These are phyloP conservation scores for Tragulus kanchil DNA, from an alignment of 2,113 vertebrate genomes.

Conservation along the genomic window DNA sequence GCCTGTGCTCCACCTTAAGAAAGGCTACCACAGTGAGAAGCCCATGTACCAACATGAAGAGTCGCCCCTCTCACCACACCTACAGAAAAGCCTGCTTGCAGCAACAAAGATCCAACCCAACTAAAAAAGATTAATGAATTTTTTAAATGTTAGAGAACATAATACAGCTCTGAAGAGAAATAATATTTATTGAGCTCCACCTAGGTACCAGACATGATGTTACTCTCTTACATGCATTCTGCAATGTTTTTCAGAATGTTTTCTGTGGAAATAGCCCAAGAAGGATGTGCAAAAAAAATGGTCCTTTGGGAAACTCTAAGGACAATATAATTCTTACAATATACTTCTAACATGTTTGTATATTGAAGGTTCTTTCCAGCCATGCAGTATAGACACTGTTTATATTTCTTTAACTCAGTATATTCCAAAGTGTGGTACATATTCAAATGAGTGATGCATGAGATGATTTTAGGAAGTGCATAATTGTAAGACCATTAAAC, in stretches of 20 bases:
- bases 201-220: not conserved
- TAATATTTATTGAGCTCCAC: slow-evolving; percentile 6
- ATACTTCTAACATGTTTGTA: not conserved
- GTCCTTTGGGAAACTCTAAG: slow-evolving; percentile 6
- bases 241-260: slow-evolving; percentile 8
- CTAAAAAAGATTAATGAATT: not conserved
- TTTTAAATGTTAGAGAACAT: not conserved
- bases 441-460: not conserved
- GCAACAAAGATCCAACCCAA: not conserved
- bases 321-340: not conserved
- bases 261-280: not conserved
- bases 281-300: not conserved
- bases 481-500: not conserved
- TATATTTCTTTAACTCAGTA: slow-evolving; percentile 15
- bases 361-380: slow-evolving; percentile 4
- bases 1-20: not conserved
- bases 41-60: not conserved
- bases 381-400: not conserved
- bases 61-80: not conserved
- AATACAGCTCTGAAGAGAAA: slow-evolving; percentile 32
- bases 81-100: not conserved
- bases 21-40: not conserved
- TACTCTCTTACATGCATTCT: not conserved
- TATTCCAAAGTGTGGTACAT: not conserved
- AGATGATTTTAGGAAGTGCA: slow-evolving; percentile 22